Evolutionary conservation across 2,113 vertebrate species (phyloP).

Genomic region (Vulpes ferrilata): DNA sequence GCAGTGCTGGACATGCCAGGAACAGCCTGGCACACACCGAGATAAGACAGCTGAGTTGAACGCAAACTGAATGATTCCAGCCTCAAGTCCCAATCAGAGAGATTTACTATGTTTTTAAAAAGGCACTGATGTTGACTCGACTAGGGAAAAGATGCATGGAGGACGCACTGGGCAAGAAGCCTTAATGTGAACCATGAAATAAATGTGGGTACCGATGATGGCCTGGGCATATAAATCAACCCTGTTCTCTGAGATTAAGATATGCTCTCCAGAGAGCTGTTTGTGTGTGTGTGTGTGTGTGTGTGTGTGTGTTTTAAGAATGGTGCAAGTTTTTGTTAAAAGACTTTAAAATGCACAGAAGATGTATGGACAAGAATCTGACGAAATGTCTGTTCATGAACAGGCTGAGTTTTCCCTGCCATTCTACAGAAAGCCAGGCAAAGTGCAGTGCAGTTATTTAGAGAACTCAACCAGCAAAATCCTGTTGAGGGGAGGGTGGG

Average conservation of each 20-base stretch:
- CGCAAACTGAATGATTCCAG: conserved; percentile 88
- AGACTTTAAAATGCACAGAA: background rate
- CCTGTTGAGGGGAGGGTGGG: background rate
- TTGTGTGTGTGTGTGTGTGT: no score
- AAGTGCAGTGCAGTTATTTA: conserved; percentile 1
- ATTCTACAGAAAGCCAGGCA: conserved; percentile 30
- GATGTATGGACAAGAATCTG: background rate
- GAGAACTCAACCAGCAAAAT: background rate
- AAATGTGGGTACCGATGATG: conserved; percentile 46
- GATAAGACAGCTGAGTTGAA: conserved; percentile 89
- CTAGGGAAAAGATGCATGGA: conserved; percentile 84
- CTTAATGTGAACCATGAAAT: conserved; percentile 72
- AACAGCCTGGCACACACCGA: conserved; percentile 85
- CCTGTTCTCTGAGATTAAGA: background rate
- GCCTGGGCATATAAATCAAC: background rate
- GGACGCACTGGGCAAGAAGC: conserved; percentile 65
- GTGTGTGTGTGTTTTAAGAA: background rate
- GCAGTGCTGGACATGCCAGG: conserved; percentile 84
- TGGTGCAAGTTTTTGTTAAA: background rate
- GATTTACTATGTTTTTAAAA: conserved; percentile 89
- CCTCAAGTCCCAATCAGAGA: conserved; percentile 88
- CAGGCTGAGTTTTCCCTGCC: background rate
- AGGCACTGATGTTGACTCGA: conserved; percentile 87
- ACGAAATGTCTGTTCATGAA: background rate
- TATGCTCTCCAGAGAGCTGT: background rate